A percentile compares a stretch with the other conserved stretches of the same genome.
Evolutionary conservation across 2,113 vertebrate genomes (phyloP).

Genomic region (Camelus dromedarius): DNA sequence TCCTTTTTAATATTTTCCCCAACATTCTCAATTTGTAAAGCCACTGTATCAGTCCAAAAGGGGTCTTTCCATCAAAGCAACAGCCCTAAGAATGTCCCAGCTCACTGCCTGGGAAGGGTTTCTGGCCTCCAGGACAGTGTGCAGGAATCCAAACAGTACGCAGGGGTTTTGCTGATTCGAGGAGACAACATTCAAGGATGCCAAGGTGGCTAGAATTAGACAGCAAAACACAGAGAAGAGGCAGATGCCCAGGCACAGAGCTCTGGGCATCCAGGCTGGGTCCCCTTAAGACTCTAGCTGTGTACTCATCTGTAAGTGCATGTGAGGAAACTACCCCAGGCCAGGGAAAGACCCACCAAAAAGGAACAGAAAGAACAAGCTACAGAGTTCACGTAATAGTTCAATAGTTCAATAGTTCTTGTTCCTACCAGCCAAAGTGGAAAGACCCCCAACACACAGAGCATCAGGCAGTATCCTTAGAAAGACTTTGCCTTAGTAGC

Average conservation of each 20-base stretch:
- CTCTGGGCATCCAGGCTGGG: neutral
- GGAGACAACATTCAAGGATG: neutral
- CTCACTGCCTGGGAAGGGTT: neutral
- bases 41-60: slow-evolving; percentile 2
- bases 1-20: slow-evolving; percentile 32
- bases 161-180: neutral
- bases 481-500: neutral
- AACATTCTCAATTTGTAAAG: slow-evolving; percentile 28
- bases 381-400: slow-evolving; percentile 8
- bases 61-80: slow-evolving; percentile 2
- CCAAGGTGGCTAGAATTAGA: neutral
- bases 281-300: neutral
- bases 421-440: neutral
- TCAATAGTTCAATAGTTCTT: neutral
- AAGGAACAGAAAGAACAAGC: neutral
- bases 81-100: neutral
- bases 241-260: neutral
- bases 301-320: neutral
- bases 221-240: neutral
- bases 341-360: neutral
- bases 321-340: neutral
- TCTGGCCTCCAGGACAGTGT: neutral
- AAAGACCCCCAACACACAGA: neutral
- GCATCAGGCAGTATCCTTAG: neutral
- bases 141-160: neutral